Conservation (phyloP, 2,797 vertebrate species). For the Takifugu ocellatus region DNA sequence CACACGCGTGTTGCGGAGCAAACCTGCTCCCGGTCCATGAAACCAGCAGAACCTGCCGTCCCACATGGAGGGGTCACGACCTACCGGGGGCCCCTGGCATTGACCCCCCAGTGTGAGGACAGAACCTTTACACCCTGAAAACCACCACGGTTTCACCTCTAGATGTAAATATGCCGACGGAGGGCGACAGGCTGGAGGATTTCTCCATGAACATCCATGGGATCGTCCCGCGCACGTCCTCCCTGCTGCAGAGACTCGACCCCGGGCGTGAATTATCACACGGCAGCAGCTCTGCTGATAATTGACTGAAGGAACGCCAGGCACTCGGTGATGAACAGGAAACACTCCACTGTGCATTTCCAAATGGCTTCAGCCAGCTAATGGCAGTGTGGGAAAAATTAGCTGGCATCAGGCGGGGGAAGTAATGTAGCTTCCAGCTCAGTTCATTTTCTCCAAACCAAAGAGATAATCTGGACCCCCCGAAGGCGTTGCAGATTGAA, state of each 20-base stretch:
- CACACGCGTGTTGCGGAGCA: no score
- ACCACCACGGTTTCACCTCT: not conserved
- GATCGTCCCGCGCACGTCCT: slow-evolving; percentile 39
- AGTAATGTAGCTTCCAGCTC: slow-evolving; percentile 70
- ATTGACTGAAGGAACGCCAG: slow-evolving; percentile 68
- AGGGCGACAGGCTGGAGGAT: slow-evolving; percentile 26
- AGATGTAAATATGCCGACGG: slow-evolving; percentile 26
- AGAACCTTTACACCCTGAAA: no score
- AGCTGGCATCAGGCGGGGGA: slow-evolving; percentile 57
- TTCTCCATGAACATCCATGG: slow-evolving; percentile 33
- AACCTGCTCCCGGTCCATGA: no score
- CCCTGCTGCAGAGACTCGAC: slow-evolving; percentile 34
- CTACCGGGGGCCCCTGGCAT: no score
- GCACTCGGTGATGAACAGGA: slow-evolving; percentile 65
- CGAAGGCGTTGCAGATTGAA: slow-evolving; percentile 63
- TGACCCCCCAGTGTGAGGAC: no score
- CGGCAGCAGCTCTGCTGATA: slow-evolving; percentile 60
- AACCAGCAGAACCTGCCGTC: no score
- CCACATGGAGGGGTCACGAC: no score
- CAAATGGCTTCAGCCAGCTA: slow-evolving; percentile 66
- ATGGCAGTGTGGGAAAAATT: slow-evolving; percentile 61
- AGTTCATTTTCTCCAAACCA: slow-evolving; percentile 69
- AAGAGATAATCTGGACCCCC: slow-evolving; percentile 71
- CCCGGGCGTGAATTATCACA: slow-evolving; percentile 54
- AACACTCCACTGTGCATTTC: slow-evolving; percentile 63